Conservation (phyloP, 2,113 vertebrate genomes). For the Oenanthe melanoleuca region DNA sequence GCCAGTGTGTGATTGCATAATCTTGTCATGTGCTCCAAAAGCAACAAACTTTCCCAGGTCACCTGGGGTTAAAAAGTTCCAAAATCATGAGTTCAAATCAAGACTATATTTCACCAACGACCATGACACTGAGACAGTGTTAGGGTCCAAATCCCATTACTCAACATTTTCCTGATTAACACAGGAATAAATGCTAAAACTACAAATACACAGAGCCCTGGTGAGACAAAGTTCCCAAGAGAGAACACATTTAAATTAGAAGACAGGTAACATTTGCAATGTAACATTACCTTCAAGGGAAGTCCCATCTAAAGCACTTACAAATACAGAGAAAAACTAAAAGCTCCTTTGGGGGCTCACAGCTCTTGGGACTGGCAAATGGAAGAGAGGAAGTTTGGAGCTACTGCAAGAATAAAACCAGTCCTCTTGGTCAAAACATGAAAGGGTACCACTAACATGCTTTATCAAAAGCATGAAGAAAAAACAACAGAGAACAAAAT, state of each 20-base stretch:
- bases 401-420: neutral
- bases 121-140: neutral
- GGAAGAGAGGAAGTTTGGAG: neutral
- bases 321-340: neutral
- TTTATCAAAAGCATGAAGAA: neutral
- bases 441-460: fast-evolving
- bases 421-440: neutral
- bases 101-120: neutral
- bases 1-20: neutral
- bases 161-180: neutral
- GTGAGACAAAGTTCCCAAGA: neutral
- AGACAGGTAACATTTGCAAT: neutral
- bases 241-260: neutral
- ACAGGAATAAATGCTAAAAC: neutral
- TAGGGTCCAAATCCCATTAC: neutral
- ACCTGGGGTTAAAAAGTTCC: constrained; percentile 23
- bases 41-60: constrained; percentile 33
- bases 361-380: neutral
- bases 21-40: neutral
- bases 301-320: neutral
- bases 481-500: neutral
- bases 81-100: constrained; percentile 19
- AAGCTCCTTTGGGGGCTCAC: neutral
- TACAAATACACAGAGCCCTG: neutral
- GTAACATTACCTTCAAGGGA: neutral